Conservation (phyloP, 2,888 invertebrate genomes). For the Oegoconia quadripuncta region DNA sequence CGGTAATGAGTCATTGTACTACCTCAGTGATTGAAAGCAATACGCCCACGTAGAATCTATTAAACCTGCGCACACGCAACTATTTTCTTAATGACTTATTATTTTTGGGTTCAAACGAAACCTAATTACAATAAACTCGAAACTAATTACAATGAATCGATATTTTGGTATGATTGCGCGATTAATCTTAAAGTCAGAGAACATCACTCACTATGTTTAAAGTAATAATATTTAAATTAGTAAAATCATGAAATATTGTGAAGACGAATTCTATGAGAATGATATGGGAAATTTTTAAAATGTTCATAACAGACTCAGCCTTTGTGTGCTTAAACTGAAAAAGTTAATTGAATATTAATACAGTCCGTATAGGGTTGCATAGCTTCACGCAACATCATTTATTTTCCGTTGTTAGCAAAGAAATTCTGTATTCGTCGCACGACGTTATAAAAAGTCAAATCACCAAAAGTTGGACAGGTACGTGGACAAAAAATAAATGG, state of each 20-base stretch:
- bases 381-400: conserved; percentile 67
- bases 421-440: conserved; percentile 76
- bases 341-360: conserved; percentile 64
- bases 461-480: conserved; percentile 76
- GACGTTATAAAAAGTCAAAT: conserved; percentile 70
- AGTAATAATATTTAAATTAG: too few relatives aligned
- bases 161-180: too few relatives aligned
- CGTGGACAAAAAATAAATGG: conserved; percentile 79
- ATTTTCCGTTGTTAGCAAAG: conserved; percentile 66
- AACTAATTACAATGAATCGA: too few relatives aligned
- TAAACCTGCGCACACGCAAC: conserved; percentile 8
- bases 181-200: too few relatives aligned
- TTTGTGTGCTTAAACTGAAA: conserved; percentile 28
- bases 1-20: conserved; percentile 19
- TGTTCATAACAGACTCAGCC: neutral
- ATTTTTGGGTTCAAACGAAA: too few relatives aligned
- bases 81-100: conserved; percentile 9
- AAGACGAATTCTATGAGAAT: too few relatives aligned
- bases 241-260: too few relatives aligned
- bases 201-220: too few relatives aligned
- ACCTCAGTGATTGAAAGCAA: conserved; percentile 15
- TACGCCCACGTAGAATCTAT: conserved; percentile 17
- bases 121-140: too few relatives aligned
- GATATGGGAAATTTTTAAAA: neutral
- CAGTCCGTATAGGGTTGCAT: conserved; percentile 42